Percentiles rank a stretch among this genome's conserved stretches.
phyloP scores from a whole-genome alignment of 2,113 vertebrate species.

The Ellobius talpinus region DNA sequence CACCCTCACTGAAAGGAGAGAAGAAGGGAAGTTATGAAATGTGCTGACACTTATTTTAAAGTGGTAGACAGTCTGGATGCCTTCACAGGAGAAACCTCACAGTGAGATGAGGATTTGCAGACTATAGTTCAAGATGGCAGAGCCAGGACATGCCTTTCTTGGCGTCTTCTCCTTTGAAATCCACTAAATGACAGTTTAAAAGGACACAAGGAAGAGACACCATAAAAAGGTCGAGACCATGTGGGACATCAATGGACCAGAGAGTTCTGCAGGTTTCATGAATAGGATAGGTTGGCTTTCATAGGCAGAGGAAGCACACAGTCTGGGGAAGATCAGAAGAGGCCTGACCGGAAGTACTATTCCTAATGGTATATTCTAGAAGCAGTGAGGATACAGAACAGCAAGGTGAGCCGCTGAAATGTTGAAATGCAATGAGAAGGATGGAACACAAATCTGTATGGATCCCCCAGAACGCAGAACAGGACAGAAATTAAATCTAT shows the following conservation, averaged over 20 bases:
- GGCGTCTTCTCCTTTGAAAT: conserved; percentile 39
- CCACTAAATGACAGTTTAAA: conserved; percentile 56
- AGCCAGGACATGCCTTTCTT: background rate
- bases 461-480: background rate
- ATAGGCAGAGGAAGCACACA: background rate
- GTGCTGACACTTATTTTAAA: conserved; percentile 48
- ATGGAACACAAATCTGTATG: conserved; percentile 11
- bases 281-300: background rate
- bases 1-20: background rate
- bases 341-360: background rate
- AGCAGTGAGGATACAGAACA: background rate
- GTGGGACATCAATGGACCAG: background rate
- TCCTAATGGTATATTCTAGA: background rate
- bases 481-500: background rate
- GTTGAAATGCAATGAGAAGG: background rate
- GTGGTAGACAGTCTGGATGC: background rate
- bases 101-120: conserved; percentile 20
- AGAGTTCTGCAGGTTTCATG: conserved; percentile 11
- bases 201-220: conserved; percentile 32
- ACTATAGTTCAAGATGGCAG: conserved; percentile 57
- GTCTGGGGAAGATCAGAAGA: background rate
- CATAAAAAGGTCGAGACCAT: conserved; percentile 27
- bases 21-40: background rate
- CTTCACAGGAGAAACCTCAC: conserved; percentile 10
- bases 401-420: background rate